Conservation (phyloP, 2,797 vertebrate genomes). For the Gorsachius magnificus region DNA sequence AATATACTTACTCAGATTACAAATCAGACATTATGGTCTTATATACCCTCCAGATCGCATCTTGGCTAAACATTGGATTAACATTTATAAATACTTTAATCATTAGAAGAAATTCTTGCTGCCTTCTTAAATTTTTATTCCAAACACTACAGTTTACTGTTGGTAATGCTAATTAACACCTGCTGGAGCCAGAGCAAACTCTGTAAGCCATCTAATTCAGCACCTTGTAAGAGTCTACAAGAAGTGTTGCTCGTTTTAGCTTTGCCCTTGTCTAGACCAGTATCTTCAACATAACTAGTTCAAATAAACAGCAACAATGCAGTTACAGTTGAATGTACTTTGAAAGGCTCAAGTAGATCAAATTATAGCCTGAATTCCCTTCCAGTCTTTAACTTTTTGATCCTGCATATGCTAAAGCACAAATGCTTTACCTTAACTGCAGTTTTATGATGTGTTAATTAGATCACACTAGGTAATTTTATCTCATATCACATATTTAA, state of each 20-base stretch:
- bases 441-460: background rate
- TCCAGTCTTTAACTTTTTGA: background rate
- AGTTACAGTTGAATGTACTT: background rate
- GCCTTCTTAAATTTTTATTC: background rate
- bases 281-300: background rate
- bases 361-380: background rate
- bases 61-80: background rate
- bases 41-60: background rate
- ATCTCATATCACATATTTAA: background rate
- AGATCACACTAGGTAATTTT: background rate
- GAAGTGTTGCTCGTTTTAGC: background rate
- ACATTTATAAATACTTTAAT: background rate
- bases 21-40: background rate
- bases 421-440: background rate
- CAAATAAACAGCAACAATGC: background rate
- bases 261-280: background rate
- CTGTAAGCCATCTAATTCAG: background rate
- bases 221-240: background rate
- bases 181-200: background rate
- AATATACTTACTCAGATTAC: background rate
- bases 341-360: background rate
- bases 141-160: background rate
- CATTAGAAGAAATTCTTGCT: background rate
- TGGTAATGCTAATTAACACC: background rate
- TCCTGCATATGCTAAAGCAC: background rate